phyloP scores from a whole-genome alignment of 2,113 vertebrate genomes.

The Silurus glanis region DNA sequence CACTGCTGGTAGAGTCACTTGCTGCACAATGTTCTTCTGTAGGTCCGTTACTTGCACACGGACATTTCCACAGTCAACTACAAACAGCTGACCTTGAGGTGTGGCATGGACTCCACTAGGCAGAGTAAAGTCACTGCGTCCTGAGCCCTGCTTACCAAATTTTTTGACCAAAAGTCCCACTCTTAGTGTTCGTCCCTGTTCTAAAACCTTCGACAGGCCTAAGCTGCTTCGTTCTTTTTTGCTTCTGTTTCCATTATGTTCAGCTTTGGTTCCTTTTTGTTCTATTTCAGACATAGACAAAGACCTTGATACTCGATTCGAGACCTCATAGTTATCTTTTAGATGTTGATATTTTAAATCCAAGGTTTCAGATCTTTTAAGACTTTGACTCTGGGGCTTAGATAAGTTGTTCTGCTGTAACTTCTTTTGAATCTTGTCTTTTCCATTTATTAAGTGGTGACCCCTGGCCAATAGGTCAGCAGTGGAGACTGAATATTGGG shows the following conservation, averaged over 20 bases:
- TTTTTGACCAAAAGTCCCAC: constrained; percentile 62
- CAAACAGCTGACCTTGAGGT: constrained; percentile 71
- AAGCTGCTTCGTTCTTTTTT: constrained; percentile 43
- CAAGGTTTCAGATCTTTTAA: constrained; percentile 43
- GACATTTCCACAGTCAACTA: constrained; percentile 79
- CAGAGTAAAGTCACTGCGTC: constrained; percentile 72
- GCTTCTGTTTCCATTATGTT: constrained; percentile 25
- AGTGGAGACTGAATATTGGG: constrained; percentile 66
- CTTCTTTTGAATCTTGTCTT: constrained; percentile 46
- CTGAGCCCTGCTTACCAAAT: constrained; percentile 78
- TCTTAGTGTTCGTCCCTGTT: constrained; percentile 54
- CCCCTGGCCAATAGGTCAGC: constrained; percentile 64
- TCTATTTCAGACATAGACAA: constrained; percentile 69
- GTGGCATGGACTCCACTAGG: constrained; percentile 73
- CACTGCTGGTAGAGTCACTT: constrained; percentile 62
- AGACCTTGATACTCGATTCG: constrained; percentile 59
- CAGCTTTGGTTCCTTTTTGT: constrained; percentile 34
- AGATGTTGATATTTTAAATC: constrained; percentile 46
- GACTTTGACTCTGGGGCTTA: constrained; percentile 4
- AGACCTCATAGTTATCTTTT: constrained; percentile 15
- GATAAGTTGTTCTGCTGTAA: constrained; percentile 47
- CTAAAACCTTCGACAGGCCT: constrained; percentile 56
- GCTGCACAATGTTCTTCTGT: constrained; percentile 71
- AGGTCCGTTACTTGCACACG: constrained; percentile 74
- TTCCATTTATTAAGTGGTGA: constrained; percentile 56